A percentile compares a stretch with the other conserved stretches of the same genome.
phyloP scores from a whole-genome alignment of 2,113 vertebrate species.

The Centrocercus urophasianus region DNA sequence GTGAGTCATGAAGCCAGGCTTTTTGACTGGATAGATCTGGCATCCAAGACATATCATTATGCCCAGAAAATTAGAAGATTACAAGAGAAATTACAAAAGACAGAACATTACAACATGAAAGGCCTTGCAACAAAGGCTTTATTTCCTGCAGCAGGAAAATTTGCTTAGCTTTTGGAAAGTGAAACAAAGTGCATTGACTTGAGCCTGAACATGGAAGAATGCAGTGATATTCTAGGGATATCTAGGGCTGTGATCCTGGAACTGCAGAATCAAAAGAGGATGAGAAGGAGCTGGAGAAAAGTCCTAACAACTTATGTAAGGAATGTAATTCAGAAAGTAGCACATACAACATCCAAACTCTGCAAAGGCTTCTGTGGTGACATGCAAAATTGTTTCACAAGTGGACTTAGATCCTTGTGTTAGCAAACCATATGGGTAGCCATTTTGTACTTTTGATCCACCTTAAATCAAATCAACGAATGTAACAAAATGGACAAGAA shows the following conservation, averaged over 20 bases:
- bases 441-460: not conserved
- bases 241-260: not conserved
- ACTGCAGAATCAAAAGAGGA: not conserved
- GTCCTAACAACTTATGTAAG: not conserved
- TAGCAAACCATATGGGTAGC: not conserved
- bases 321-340: not conserved
- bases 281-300: not conserved
- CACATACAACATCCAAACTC: not conserved
- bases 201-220: not conserved
- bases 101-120: not conserved
- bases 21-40: not conserved
- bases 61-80: constrained; percentile 15
- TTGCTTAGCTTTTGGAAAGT: constrained; percentile 6
- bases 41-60: not conserved
- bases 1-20: accelerated
- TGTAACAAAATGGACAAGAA: not conserved
- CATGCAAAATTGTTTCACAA: not conserved
- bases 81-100: not conserved
- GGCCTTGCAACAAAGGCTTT: not conserved
- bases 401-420: not conserved
- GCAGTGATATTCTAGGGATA: not conserved
- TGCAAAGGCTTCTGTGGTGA: not conserved
- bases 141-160: not conserved
- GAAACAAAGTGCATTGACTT: accelerated
- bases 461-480: not conserved